Conservation (phyloP, 2,797 vertebrate species). For the Botia almorhae region DNA sequence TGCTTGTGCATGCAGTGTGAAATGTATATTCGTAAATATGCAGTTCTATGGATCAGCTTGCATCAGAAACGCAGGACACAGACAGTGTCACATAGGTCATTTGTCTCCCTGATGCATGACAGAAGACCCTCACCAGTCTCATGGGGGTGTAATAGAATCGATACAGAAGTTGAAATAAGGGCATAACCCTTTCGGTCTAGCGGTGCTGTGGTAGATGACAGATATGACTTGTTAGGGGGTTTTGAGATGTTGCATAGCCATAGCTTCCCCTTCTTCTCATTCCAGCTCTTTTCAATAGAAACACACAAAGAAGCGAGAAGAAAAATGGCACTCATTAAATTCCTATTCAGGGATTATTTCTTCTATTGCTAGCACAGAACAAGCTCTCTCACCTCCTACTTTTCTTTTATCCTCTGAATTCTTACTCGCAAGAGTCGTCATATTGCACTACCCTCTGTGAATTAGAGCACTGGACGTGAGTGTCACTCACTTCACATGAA, state of each 20-base stretch:
- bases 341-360: slow-evolving; percentile 28
- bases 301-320: background rate
- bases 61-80: slow-evolving; percentile 6
- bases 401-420: background rate
- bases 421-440: slow-evolving; percentile 20
- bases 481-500: slow-evolving; percentile 44
- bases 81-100: slow-evolving; percentile 34
- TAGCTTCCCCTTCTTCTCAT: background rate
- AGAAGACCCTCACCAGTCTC: slow-evolving; percentile 40
- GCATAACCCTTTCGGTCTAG: slow-evolving; percentile 30
- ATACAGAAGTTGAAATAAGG: slow-evolving; percentile 48
- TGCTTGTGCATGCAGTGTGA: background rate
- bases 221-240: slow-evolving; percentile 20
- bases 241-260: slow-evolving; percentile 23
- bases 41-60: background rate
- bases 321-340: slow-evolving; percentile 25
- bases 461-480: slow-evolving; percentile 35
- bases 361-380: slow-evolving; percentile 12
- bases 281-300: slow-evolving; percentile 16
- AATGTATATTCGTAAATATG: background rate
- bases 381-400: background rate
- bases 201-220: slow-evolving; percentile 35
- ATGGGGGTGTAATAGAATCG: slow-evolving; percentile 42
- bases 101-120: slow-evolving; percentile 33
- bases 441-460: slow-evolving; percentile 29